Evolutionary conservation across 1,140 invertebrate species (phyloP), one percentile per base, ranked within the genome.

Genomic region (Fopius arisanus): DNA sequence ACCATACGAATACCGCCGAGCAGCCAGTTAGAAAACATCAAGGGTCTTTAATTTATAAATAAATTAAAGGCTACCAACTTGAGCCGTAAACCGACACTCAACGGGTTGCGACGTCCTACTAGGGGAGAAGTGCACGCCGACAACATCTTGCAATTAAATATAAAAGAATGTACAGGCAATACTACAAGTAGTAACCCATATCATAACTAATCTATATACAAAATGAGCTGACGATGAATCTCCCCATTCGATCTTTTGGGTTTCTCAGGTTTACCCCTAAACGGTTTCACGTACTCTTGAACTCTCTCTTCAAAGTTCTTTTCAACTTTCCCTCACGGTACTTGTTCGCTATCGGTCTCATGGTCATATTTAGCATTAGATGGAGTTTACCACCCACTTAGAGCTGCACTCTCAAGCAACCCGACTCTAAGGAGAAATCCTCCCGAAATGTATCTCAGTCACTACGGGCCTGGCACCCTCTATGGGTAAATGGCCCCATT

Each of bases 251-350:
- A 88, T 85, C 86, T 89, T 89, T 89, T 86, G 88, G 88, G 88
- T 89, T 89, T 88, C 87, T 87, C 87, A 88, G 88, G 91, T 91
- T 93, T 93, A 90, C 91, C 90, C 90, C 90, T 91, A 87, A 91
- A 89, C 91, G 90, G 90, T 94, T 94, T 94, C 93, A 94, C 92
- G 91, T 92, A 92, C 93, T 94, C 86, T 94, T 95, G 87, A 93
- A 94, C 93, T 94, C 93, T 94, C 92, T 94, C 90, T 94, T 94
- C 93, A 94, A 93, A 94, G 92, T 94, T 90, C 92, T 94, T 94
- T 94, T 92, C 93, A 94, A 92, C 92, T 94, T 95, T 95, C 93
- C 94, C 92, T 95, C 93, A 93, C 93, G 92, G 93, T 95, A 95
- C 93, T 95, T 94, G 93, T 95, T 92, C 89, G 91, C 93, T 95